These are phyloP conservation scores for Tauraco hartlaubi DNA, from an alignment of 2,797 vertebrate species.

Conservation along the genomic window DNA sequence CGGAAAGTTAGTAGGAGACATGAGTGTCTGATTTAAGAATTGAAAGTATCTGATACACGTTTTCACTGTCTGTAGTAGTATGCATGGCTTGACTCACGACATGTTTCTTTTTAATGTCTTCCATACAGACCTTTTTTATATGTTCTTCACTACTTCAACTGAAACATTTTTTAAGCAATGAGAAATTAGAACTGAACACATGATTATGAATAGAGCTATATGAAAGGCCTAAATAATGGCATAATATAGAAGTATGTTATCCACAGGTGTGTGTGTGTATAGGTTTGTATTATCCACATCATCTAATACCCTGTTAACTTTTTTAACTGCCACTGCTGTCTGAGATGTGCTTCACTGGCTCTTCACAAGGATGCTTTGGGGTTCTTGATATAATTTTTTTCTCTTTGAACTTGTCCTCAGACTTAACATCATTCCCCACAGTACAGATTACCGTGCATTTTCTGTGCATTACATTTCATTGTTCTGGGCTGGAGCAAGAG, in stretches of 20 bases:
- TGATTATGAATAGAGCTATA: neutral
- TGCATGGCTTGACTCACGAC: neutral
- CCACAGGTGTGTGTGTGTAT: neutral
- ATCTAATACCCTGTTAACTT: neutral
- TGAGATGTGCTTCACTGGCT: neutral
- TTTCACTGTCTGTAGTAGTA: neutral
- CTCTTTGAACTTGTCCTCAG: neutral
- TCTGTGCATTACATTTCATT: neutral
- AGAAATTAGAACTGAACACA: neutral
- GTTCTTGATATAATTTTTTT: neutral
- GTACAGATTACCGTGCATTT: neutral
- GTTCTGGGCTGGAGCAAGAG: neutral
- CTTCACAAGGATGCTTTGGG: neutral
- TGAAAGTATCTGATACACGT: neutral
- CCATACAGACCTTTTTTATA: neutral
- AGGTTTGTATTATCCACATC: neutral
- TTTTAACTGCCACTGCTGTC: neutral
- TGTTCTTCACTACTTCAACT: neutral
- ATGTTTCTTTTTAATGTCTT: neutral
- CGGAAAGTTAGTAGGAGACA: neutral
- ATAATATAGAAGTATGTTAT: neutral
- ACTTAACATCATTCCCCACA: neutral
- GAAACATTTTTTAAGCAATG: neutral
- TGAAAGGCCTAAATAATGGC: neutral
- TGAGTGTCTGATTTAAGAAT: neutral